Percentiles rank a stretch among this genome's conserved stretches.
These are phyloP conservation scores for Chionoecetes opilio DNA, from an alignment of 1,140 invertebrate genomes.

Conservation along the genomic window DNA sequence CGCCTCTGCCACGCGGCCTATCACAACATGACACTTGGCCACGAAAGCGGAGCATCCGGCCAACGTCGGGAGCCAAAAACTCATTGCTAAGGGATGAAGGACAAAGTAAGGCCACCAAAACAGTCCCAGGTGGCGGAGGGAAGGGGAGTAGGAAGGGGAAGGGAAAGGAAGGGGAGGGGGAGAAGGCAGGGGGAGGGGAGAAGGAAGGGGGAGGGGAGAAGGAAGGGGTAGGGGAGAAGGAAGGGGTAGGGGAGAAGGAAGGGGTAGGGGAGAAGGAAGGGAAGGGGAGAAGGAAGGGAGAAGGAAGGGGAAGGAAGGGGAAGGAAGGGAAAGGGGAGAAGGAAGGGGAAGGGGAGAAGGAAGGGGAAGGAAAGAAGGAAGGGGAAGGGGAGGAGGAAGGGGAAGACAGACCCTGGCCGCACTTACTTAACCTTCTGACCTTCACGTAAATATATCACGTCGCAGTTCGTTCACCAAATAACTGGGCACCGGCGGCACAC, in stretches of 20 bases:
- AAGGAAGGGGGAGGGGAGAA: not conserved
- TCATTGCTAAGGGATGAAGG: conserved; percentile 6
- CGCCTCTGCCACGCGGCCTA: not conserved
- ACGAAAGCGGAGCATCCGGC: not conserved
- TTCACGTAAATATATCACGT: not conserved
- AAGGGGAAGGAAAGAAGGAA: not conserved
- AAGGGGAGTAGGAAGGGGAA: not conserved
- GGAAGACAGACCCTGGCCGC: no score
- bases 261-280: not conserved
- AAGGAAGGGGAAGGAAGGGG: not conserved
- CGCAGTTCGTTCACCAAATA: not conserved
- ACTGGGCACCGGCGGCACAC: not conserved
- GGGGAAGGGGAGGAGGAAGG: not conserved
- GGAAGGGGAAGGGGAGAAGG: conserved; percentile 9
- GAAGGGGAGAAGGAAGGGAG: not conserved
- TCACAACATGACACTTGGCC: conserved; percentile 4
- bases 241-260: not conserved
- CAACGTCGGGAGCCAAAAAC: not conserved
- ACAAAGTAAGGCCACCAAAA: not conserved
- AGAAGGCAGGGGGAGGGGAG: no score
- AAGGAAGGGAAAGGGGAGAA: not conserved
- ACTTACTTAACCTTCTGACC: not conserved
- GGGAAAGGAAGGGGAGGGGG: not conserved
- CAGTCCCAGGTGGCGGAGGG: not conserved
- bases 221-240: not conserved